Conservation (phyloP, 2,888 invertebrate species). For the Thelaira solivaga region DNA sequence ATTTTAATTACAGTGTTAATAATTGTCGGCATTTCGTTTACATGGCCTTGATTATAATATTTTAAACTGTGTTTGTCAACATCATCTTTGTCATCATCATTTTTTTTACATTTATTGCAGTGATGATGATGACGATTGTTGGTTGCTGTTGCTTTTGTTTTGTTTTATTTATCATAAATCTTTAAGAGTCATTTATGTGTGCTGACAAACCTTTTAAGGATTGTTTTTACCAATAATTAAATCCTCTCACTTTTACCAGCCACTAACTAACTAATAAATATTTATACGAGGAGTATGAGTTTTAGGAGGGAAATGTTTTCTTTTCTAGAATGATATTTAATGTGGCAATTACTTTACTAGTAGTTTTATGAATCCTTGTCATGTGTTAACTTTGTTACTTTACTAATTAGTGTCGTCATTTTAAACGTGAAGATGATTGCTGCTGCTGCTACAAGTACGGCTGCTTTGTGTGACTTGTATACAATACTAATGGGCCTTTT, state of each 20-base stretch:
- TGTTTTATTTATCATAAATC: slow-evolving; percentile 57
- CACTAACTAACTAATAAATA: neutral
- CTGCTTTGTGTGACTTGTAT: too few relatives aligned
- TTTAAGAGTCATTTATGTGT: slow-evolving; percentile 49
- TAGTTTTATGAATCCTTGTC: slow-evolving; percentile 62
- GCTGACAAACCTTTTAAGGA: slow-evolving; percentile 54
- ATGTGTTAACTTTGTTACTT: slow-evolving; percentile 63
- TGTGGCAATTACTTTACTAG: slow-evolving; percentile 51
- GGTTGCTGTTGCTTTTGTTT: neutral
- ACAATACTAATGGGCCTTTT: neutral
- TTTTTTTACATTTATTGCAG: too few relatives aligned
- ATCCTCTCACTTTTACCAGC: slow-evolving; percentile 48
- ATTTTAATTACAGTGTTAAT: slow-evolving; percentile 42
- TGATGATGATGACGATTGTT: neutral
- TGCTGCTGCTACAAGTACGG: too few relatives aligned
- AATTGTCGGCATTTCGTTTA: slow-evolving; percentile 53
- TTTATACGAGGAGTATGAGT: neutral
- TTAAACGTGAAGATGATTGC: slow-evolving; percentile 60
- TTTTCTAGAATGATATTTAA: slow-evolving; percentile 19
- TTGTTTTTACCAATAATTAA: slow-evolving; percentile 58
- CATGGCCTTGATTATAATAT: slow-evolving; percentile 49
- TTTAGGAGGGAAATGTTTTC: neutral
- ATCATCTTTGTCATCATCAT: neutral
- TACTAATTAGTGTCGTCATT: slow-evolving; percentile 64
- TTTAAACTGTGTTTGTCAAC: neutral